Evolutionary conservation across 2,797 vertebrate species (phyloP).

Genomic region (Hemibagrus guttatus): DNA sequence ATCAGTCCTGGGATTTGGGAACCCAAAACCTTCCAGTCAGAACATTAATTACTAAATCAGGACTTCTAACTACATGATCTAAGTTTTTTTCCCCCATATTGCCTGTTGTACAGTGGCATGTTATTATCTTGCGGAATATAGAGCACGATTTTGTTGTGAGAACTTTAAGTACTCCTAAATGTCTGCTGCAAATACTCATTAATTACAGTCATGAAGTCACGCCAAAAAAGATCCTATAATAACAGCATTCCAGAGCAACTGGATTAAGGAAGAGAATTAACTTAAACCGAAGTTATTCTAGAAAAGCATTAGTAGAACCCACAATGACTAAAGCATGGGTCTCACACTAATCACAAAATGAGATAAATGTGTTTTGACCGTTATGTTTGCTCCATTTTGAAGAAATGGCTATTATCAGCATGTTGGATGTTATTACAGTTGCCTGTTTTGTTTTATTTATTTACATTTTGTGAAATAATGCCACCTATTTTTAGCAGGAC

Average conservation of each 20-base stretch:
- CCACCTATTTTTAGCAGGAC: neutral
- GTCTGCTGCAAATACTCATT: neutral
- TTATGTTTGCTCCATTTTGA: neutral
- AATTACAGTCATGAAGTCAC: neutral
- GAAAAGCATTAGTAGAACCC: neutral
- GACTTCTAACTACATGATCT: too few relatives aligned
- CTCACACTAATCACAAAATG: neutral
- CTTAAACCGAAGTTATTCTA: neutral
- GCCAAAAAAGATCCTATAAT: conserved; percentile 8
- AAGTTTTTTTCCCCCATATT: neutral
- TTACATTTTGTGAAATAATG: neutral
- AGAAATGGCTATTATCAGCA: neutral
- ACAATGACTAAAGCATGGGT: conserved; percentile 9
- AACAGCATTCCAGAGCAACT: neutral
- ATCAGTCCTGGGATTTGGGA: neutral
- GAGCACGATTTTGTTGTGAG: neutral
- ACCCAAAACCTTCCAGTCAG: neutral
- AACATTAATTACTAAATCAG: neutral
- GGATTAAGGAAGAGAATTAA: conserved; percentile 6
- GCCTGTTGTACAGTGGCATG: neutral
- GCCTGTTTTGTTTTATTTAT: neutral
- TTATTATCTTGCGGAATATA: neutral
- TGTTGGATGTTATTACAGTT: neutral
- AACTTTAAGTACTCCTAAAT: neutral
- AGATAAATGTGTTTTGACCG: neutral